Conservation (phyloP, 2,113 vertebrate genomes). For the Ophthalmolycus amberensis region DNA sequence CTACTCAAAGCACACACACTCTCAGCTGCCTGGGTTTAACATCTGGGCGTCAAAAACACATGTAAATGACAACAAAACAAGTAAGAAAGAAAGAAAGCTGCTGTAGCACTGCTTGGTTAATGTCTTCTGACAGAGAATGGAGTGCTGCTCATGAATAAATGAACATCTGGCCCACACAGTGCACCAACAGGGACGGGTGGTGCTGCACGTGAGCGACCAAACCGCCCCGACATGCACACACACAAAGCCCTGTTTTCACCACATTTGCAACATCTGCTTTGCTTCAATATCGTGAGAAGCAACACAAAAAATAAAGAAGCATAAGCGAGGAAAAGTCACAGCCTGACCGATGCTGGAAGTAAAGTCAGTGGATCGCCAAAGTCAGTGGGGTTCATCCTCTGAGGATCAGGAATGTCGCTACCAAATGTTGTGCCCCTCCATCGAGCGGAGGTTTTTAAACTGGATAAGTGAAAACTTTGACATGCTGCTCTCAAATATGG, state of each 20-base stretch:
- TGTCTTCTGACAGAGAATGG: slow-evolving; percentile 47
- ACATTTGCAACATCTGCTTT: neutral
- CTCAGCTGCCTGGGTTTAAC: neutral
- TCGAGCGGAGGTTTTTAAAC: neutral
- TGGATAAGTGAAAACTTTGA: neutral
- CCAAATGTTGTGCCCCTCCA: neutral
- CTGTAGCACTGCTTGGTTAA: slow-evolving; percentile 24
- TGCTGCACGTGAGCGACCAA: neutral
- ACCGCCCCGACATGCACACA: neutral
- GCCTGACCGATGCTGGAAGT: neutral
- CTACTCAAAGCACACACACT: neutral
- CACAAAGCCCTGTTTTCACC: neutral
- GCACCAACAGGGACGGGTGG: slow-evolving; percentile 13
- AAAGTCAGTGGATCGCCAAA: neutral
- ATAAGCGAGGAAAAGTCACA: neutral
- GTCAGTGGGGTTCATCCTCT: neutral
- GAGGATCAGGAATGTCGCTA: neutral
- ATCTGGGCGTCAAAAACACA: neutral
- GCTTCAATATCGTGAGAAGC: neutral
- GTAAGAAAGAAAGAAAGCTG: neutral
- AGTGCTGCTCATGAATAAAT: slow-evolving; percentile 71
- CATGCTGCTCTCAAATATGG: neutral
- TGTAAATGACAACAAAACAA: neutral
- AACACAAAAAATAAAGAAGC: neutral
- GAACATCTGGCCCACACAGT: slow-evolving; percentile 44